A percentile compares a stretch with the other conserved stretches of the same genome.
These are phyloP conservation scores for Tragelaphus scriptus DNA, from an alignment of 2,113 vertebrate genomes.

Conservation along the genomic window DNA sequence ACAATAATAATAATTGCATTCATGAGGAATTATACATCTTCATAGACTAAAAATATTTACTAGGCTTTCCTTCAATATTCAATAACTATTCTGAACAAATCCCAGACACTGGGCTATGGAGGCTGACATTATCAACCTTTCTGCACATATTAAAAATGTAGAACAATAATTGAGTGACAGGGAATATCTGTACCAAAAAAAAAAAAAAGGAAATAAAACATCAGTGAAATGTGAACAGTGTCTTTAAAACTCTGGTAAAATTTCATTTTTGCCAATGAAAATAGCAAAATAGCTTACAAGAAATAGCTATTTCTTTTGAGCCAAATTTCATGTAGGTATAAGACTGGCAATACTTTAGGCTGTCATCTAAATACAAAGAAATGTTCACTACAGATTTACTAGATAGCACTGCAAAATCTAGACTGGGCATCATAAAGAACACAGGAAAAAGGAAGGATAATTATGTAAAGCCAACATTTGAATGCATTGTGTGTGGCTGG, in stretches of 20 bases:
- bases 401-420: constrained; percentile 34
- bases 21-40: neutral
- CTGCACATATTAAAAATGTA: neutral
- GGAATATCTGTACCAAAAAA: neutral
- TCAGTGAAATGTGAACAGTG: neutral
- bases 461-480: constrained; percentile 69
- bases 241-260: constrained; percentile 39
- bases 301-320: neutral
- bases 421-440: constrained; percentile 59
- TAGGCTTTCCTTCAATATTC: neutral
- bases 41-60: neutral
- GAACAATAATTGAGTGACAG: neutral
- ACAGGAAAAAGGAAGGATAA: constrained; percentile 41
- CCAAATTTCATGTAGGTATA: constrained; percentile 38
- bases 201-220: neutral
- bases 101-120: neutral
- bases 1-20: neutral
- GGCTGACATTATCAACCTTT: neutral
- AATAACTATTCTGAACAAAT: neutral
- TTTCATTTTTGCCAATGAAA: constrained; percentile 15
- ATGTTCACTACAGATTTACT: constrained; percentile 51
- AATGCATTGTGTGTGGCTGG: constrained; percentile 66
- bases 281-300: neutral
- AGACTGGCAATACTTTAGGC: constrained; percentile 9
- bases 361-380: constrained; percentile 48